phyloP scores from a whole-genome alignment of 2,888 invertebrate genomes.

The Eudemis profundana region DNA sequence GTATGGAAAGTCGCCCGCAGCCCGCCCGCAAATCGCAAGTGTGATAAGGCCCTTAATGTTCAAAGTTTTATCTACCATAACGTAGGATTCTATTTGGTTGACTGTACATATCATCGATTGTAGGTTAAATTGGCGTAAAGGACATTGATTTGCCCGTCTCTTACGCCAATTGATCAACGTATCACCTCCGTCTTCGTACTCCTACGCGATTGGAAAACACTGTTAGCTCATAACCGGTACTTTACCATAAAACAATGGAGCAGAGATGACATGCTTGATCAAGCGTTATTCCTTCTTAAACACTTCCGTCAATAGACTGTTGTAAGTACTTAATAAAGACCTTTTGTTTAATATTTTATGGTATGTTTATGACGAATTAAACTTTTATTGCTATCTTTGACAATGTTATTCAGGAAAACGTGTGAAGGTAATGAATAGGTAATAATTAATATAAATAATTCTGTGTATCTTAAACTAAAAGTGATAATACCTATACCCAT shows the following conservation, averaged over 20 bases:
- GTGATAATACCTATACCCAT: too few species aligned
- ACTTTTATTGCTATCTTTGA: conserved; percentile 15
- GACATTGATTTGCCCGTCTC: too few species aligned
- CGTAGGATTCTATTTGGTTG: too few species aligned
- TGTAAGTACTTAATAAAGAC: conserved; percentile 35
- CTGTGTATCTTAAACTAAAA: not conserved
- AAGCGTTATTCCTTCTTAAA: conserved; percentile 47
- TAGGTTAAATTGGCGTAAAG: too few species aligned
- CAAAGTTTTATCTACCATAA: too few species aligned
- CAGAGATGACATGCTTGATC: conserved; percentile 51
- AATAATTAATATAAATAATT: not conserved
- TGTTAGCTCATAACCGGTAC: conserved; percentile 34
- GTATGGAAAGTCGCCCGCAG: too few species aligned
- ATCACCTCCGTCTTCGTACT: conserved; percentile 4
- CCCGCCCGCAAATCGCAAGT: too few species aligned
- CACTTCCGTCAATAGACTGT: conserved; percentile 50
- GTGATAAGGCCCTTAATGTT: too few species aligned
- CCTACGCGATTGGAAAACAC: conserved; percentile 28
- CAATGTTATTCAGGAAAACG: not conserved
- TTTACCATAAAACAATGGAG: conserved; percentile 35
- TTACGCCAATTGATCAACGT: not conserved
- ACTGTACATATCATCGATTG: too few species aligned
- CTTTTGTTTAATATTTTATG: conserved; percentile 40
- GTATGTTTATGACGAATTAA: conserved; percentile 21
- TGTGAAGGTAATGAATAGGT: conserved; percentile 10